phyloP scores from a whole-genome alignment of 2,888 invertebrate species.

The Chalcis sispes region DNA sequence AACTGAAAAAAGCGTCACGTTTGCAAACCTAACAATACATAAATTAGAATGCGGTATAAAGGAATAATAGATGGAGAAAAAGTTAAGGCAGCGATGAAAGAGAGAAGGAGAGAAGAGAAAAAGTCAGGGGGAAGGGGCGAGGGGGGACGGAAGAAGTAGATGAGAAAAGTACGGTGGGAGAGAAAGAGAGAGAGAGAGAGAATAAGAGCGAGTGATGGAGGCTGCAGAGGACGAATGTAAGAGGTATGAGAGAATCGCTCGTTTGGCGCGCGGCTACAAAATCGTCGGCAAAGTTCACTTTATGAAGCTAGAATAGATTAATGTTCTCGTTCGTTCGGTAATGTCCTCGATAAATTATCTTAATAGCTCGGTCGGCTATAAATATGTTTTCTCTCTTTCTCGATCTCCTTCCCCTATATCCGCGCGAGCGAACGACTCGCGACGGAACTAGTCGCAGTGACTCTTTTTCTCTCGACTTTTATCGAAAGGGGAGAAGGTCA shows the following conservation, averaged over 20 bases:
- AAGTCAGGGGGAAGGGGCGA: background rate
- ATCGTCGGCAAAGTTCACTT: slow-evolving; percentile 75
- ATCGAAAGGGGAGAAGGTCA: no score
- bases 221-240: background rate
- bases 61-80: slow-evolving; percentile 7
- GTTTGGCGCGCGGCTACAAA: slow-evolving; percentile 74
- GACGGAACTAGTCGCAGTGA: background rate
- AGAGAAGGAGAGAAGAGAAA: background rate
- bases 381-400: slow-evolving; percentile 72
- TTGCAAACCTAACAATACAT: background rate
- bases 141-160: background rate
- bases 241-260: slow-evolving; percentile 63
- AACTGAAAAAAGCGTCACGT: background rate
- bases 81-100: slow-evolving; percentile 33
- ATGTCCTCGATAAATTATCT: slow-evolving; percentile 75
- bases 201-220: slow-evolving; percentile 14
- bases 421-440: background rate
- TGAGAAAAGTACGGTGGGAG: background rate
- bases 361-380: slow-evolving; percentile 73
- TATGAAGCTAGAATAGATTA: slow-evolving; percentile 76
- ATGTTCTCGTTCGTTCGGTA: slow-evolving; percentile 75
- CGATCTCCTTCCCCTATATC: slow-evolving; percentile 44
- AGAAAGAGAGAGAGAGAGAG: slow-evolving; percentile 10
- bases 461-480: slow-evolving; percentile 44
- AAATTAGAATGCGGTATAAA: slow-evolving; percentile 23